Evolutionary conservation across 2,888 invertebrate species (phyloP), one percentile per base, ranked within the genome.

Genomic region (Prostheceraeus crozeri): DNA sequence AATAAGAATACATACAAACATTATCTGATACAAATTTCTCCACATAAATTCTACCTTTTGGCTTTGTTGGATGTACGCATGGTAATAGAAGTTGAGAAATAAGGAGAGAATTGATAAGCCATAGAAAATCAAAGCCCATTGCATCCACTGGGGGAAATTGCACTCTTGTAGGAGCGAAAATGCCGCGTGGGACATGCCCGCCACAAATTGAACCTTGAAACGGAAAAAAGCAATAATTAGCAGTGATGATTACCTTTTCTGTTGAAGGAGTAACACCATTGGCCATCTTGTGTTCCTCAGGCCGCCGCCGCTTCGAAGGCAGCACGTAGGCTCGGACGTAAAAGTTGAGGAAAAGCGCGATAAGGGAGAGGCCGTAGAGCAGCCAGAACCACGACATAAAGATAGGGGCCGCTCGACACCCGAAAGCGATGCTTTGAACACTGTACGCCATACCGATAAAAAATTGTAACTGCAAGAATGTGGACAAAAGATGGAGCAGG

Each of bases 161-260:
- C 91, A 93, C 59, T 88, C 86, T 69, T 85, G 84, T 81, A 89
- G 86, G 67, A 91, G 80, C 66, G 91, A 82, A 67, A 73, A 72
- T 28, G 63, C 64, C 8, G 74, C 89, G 78, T 91, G 91, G 63
- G 85, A 80, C 84, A 90, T 88, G 67, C 90, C 88, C 59, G 83
- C 82, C 62, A 90, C 82, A 77, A 91, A 91, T 78, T 91, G 91
- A 55, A 85, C 80, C 87, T 87, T 51, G 6, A 6, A 27, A 27
- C 16, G 4, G 19, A 51, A 27, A 51, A 53, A 6, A 11, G n/a
- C 10, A 8, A 25, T 10, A 51, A n/a, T 19, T 19, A n/a, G 45
- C n/a, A 14, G 11, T 10, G 10, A 14, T 14, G 45, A 11, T n/a
- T n/a, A n/a, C n/a, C 33, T 11, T 11, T 11, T 11, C 33, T n/a